phyloP scores from a whole-genome alignment of 1,140 invertebrate genomes.

The Caenorhabditis tropicalis region DNA sequence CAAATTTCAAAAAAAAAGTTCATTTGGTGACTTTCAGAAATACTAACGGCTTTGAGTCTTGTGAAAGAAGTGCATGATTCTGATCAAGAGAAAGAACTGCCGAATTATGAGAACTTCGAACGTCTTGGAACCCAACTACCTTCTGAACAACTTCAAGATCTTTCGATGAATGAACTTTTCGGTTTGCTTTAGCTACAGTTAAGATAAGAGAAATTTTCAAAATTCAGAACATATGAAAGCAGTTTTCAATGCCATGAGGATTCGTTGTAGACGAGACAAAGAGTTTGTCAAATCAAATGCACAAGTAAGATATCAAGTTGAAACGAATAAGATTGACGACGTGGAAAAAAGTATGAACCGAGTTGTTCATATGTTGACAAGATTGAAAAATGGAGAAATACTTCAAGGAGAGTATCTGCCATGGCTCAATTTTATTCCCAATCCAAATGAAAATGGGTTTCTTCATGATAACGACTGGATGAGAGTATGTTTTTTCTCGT shows the following conservation, averaged over 20 bases:
- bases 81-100: neutral
- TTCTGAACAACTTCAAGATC: neutral
- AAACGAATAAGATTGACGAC: neutral
- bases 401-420: neutral
- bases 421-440: neutral
- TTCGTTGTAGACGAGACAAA: neutral
- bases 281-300: neutral
- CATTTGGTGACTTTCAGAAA: slow-evolving; percentile 3
- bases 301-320: neutral
- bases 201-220: no score
- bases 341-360: neutral
- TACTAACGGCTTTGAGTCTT: neutral
- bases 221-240: slow-evolving; percentile 13
- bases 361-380: neutral
- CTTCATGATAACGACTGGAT: neutral
- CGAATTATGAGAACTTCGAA: neutral
- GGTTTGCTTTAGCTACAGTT: neutral
- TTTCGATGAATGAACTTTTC: neutral
- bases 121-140: neutral
- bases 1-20: no score
- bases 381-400: neutral
- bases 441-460: neutral
- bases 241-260: neutral
- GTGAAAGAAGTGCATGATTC: neutral
- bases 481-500: neutral